Conservation (phyloP, 1,140 invertebrate genomes). For the Panagrolaimus sp. region DNA sequence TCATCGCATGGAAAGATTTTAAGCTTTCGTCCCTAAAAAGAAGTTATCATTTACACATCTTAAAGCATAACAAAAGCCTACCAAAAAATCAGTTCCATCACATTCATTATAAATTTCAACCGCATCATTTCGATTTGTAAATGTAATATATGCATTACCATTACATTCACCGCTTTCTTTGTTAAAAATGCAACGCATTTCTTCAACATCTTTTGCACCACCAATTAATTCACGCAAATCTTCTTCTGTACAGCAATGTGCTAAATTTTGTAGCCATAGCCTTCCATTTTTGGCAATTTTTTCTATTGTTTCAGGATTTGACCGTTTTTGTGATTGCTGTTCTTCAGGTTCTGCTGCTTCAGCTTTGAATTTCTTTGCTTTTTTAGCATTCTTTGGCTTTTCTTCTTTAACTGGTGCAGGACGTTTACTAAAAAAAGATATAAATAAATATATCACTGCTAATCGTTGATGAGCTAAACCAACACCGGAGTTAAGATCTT, state of each 20-base stretch:
- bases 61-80: neutral
- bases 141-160: neutral
- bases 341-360: neutral
- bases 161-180: neutral
- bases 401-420: neutral
- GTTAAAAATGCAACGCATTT: neutral
- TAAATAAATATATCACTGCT: neutral
- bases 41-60: neutral
- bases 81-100: neutral
- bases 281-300: conserved; percentile 1
- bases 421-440: neutral
- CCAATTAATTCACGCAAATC: conserved; percentile 1
- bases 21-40: neutral
- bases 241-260: neutral
- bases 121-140: conserved; percentile 1
- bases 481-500: no score
- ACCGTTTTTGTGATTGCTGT: neutral
- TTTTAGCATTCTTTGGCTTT: neutral
- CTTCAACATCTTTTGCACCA: neutral
- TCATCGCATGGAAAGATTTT: neutral
- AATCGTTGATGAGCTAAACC: no score
- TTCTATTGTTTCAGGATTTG: neutral
- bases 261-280: neutral
- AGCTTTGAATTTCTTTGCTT: neutral
- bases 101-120: neutral